Evolutionary conservation across 2,888 invertebrate species (phyloP), one percentile per base, ranked within the genome.

Genomic region (Hetaerina titia): DNA sequence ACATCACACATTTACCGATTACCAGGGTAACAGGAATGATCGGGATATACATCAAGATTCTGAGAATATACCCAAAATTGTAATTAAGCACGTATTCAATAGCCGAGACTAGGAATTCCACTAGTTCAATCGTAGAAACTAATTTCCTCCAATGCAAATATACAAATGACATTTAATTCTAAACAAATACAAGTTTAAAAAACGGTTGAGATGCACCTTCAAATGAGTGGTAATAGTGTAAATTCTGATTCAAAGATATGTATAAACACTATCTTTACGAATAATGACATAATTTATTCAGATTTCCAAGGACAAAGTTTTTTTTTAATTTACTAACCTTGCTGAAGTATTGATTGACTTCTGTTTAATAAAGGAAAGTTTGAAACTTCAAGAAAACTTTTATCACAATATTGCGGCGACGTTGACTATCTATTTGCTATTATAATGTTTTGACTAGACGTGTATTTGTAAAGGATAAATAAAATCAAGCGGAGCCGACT

Each of bases 401-500:
- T 90, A 45, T 74, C 92, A 74, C 92, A 57, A 92, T 8, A 15
- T 56, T 64, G 8, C 2, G 92, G n/a, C n/a, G 69, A 56, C 9
- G 69, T 56, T 74, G 56, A 92, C 92, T 74, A 57, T n/a, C 22
- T 8, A 56, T 92, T 69, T 69, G n/a, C 69, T 57, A 74, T 56
- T 69, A 74, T 74, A 63, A 57, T 57, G 45, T 69, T 64, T 92
- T 92, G 92, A 92, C 92, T 92, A 92, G 92, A 92, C 92, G 64
- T 74, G 56, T 74, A 92, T 69, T 92, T 92, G 92, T 92, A 22
- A 92, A 22, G 92, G 64, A 92, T 92, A 92, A 92, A 92, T 92
- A 92, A 92, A 92, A 92, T 92, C 64, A 92, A 92, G 92, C 92
- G 92, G 92, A 92, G 92, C 92, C 92, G 92, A 92, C 92, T 92